Evolutionary conservation across 2,888 invertebrate genomes (phyloP).

Genomic region (Acanthosepion lycidas): DNA sequence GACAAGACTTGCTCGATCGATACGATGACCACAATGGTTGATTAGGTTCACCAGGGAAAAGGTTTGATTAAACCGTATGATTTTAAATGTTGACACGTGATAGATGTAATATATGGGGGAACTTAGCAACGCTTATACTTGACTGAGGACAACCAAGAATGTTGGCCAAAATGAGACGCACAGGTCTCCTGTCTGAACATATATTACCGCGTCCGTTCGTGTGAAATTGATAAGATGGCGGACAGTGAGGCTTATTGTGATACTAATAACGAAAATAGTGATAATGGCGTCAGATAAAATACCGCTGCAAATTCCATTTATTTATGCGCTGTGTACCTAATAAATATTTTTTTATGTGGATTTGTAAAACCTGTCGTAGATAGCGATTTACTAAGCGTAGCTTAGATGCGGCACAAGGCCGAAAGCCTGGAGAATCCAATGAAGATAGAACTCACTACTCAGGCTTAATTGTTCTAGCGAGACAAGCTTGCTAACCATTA

Average conservation of each 20-base stretch:
- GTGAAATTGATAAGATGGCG: neutral
- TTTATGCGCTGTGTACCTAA: no score
- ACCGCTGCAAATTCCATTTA: neutral
- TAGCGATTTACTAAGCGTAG: no score
- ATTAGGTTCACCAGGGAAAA: neutral
- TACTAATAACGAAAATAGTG: neutral
- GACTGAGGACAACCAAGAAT: neutral
- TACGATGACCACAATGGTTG: neutral
- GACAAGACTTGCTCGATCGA: neutral
- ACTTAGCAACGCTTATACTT: neutral
- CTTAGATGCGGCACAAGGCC: no score
- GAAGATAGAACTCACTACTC: no score
- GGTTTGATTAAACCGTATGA: neutral
- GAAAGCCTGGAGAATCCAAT: no score
- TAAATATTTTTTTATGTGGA: no score
- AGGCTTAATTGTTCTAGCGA: no score
- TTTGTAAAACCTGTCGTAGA: no score
- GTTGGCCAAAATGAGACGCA: neutral
- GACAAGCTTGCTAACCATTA: no score
- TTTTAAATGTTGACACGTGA: neutral
- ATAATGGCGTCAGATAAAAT: neutral
- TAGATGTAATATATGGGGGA: neutral
- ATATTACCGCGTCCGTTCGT: neutral
- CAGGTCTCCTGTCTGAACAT: neutral
- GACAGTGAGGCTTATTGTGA: neutral